These are phyloP conservation scores for Dinomys branickii DNA, from an alignment of 2,113 vertebrate genomes.

Conservation along the genomic window DNA sequence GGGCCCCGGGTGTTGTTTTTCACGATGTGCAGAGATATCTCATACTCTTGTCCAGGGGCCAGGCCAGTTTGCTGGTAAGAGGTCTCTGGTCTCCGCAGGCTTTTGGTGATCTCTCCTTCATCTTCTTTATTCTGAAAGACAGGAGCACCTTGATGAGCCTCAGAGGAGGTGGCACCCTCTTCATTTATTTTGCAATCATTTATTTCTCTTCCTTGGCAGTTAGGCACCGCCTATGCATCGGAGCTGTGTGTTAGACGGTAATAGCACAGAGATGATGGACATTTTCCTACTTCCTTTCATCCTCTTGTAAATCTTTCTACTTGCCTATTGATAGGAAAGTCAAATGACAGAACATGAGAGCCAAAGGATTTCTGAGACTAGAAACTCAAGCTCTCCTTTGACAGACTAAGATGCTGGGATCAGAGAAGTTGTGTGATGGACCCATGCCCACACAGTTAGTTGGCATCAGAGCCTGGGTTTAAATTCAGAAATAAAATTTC, in stretches of 20 bases:
- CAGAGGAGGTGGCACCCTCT: not conserved
- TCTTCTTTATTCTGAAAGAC: conserved; percentile 96
- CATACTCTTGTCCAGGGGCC: conserved; percentile 96
- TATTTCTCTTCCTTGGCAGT: not conserved
- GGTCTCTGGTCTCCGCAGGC: conserved; percentile 92
- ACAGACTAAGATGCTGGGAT: not conserved
- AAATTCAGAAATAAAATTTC: not conserved
- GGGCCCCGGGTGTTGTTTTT: conserved; percentile 97
- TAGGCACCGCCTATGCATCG: not conserved
- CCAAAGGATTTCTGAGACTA: not conserved
- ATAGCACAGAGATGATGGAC: not conserved
- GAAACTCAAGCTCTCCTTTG: not conserved
- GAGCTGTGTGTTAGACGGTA: not conserved
- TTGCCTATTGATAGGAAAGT: not conserved
- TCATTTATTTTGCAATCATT: not conserved
- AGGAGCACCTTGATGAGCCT: not conserved
- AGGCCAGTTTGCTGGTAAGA: conserved; percentile 95
- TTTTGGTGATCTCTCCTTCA: conserved; percentile 92
- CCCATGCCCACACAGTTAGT: not conserved
- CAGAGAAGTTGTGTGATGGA: not conserved
- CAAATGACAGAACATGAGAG: not conserved
- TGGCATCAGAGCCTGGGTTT: not conserved
- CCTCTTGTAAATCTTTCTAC: not conserved
- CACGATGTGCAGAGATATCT: conserved; percentile 95
- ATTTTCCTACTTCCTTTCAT: not conserved